Conservation (phyloP, 1,140 invertebrate species). For the Latrodectus geometricus region DNA sequence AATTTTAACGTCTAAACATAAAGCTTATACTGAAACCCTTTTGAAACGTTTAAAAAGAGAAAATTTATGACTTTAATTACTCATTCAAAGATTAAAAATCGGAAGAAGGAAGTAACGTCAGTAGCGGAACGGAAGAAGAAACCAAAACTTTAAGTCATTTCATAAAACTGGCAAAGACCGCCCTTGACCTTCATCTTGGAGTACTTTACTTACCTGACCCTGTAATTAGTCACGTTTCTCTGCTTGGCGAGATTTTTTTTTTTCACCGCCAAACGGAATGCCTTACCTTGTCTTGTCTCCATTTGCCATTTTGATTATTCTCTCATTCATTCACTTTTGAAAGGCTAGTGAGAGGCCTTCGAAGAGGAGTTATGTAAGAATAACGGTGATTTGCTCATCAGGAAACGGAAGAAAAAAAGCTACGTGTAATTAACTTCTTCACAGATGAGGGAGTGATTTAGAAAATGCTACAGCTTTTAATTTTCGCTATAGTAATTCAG, state of each 20-base stretch:
- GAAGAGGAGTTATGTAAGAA: neutral
- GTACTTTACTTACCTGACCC: conserved; percentile 21
- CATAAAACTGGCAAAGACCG: conserved; percentile 13
- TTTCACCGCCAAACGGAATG: neutral
- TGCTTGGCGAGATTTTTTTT: neutral
- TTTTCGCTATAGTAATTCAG: no score
- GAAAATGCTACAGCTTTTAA: no score
- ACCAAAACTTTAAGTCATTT: neutral
- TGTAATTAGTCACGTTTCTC: conserved; percentile 21
- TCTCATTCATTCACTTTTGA: neutral
- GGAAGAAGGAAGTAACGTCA: neutral
- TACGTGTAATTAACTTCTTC: neutral
- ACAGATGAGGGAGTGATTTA: no score
- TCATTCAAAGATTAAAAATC: neutral
- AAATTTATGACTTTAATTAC: neutral
- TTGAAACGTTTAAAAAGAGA: no score
- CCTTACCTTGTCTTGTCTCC: neutral
- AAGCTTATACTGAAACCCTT: no score
- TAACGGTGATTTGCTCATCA: neutral
- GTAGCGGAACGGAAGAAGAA: neutral
- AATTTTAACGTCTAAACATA: no score
- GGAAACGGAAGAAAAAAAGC: neutral
- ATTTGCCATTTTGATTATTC: neutral
- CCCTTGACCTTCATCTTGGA: conserved; percentile 37
- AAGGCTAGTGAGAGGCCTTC: neutral